A percentile compares a stretch with the other conserved stretches of the same genome.
phyloP scores from a whole-genome alignment of 2,797 vertebrate species.

The Garrulus glandarius region DNA sequence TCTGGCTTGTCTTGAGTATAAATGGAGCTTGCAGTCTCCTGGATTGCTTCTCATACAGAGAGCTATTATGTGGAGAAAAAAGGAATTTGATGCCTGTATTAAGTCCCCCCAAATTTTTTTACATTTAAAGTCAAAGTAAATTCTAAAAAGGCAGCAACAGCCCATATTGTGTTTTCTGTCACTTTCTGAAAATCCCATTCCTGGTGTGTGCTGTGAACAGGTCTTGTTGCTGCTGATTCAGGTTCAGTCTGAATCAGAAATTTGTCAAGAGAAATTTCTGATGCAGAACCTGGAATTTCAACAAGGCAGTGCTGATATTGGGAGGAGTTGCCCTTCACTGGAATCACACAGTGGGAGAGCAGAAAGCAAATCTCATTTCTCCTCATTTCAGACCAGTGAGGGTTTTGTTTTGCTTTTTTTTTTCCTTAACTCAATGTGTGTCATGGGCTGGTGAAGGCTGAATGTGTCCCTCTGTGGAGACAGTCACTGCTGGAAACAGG shows the following conservation, averaged over 20 bases:
- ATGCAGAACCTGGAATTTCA: slow-evolving; percentile 24
- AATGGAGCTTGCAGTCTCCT: neutral
- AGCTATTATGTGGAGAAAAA: neutral
- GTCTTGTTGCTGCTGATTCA: slow-evolving; percentile 48
- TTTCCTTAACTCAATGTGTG: neutral
- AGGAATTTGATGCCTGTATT: neutral
- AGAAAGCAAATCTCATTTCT: slow-evolving; percentile 11
- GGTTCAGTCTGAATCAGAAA: slow-evolving; percentile 26
- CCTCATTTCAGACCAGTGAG: neutral
- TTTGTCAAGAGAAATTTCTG: slow-evolving; percentile 32
- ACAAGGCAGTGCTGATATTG: neutral
- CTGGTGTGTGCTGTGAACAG: slow-evolving; percentile 31
- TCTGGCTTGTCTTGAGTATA: neutral
- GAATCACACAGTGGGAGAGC: neutral
- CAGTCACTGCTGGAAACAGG: slow-evolving; percentile 30
- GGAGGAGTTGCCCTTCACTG: slow-evolving; percentile 9
- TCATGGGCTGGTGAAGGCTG: neutral
- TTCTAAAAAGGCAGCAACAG: slow-evolving; percentile 18
- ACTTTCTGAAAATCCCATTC: slow-evolving; percentile 15
- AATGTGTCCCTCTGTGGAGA: slow-evolving; percentile 36
- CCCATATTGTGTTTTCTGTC: slow-evolving; percentile 49
- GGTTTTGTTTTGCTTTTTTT: neutral
- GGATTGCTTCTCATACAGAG: neutral
- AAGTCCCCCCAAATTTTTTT: neutral
- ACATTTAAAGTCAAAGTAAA: neutral